phyloP scores from a whole-genome alignment of 2,797 vertebrate genomes.

The Pseudotriccus pelzelni region DNA sequence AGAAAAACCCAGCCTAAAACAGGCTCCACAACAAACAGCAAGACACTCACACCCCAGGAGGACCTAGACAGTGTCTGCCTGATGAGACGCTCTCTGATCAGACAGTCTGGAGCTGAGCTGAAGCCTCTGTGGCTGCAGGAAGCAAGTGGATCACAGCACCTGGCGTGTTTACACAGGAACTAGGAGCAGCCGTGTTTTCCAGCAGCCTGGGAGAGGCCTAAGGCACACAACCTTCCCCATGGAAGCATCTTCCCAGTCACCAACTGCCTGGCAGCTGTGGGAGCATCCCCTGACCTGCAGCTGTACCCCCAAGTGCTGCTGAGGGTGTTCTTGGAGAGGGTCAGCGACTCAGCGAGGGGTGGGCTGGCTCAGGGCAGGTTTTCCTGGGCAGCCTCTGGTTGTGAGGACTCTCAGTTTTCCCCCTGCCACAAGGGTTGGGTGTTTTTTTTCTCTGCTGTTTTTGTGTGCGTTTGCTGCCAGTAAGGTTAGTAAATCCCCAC shows the following conservation, averaged over 20 bases:
- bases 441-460: not conserved
- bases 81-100: not conserved
- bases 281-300: not conserved
- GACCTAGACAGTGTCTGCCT: not conserved
- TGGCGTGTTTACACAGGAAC: not conserved
- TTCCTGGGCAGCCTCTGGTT: not conserved
- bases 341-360: accelerated
- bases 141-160: not conserved
- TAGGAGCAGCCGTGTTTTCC: not conserved
- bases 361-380: not conserved
- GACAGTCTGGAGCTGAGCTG: not conserved
- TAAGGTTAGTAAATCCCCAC: not conserved
- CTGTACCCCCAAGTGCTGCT: accelerated
- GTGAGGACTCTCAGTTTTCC: not conserved
- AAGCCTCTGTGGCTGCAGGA: not conserved
- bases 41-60: not conserved
- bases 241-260: not conserved
- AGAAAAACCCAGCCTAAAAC: not conserved
- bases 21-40: not conserved
- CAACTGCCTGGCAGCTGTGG: not conserved
- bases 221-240: not conserved
- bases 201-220: not conserved
- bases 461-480: not conserved
- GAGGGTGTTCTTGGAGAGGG: not conserved
- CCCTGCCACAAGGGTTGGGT: accelerated